A percentile compares a stretch with the other conserved stretches of the same genome.
Conservation (phyloP, 2,113 vertebrate genomes). For the Rostratula benghalensis region DNA sequence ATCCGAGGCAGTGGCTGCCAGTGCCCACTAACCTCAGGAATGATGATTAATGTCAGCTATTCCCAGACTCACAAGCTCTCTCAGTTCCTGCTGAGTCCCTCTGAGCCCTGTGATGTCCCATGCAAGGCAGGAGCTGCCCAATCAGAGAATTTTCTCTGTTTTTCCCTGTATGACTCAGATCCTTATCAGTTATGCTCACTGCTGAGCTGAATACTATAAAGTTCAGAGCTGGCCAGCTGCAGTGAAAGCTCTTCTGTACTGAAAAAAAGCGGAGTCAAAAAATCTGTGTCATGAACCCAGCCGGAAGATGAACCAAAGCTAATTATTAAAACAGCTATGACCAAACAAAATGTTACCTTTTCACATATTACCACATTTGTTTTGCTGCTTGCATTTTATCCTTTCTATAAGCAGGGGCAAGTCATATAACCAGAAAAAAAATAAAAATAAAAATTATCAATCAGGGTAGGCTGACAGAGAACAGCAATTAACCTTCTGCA, state of each 20-base stretch:
- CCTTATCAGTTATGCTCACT: background rate
- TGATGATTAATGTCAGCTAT: background rate
- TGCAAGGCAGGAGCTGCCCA: background rate
- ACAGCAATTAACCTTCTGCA: background rate
- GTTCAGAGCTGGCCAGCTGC: background rate
- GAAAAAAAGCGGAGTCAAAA: background rate
- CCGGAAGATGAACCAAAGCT: background rate
- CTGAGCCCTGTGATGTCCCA: background rate
- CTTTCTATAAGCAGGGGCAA: background rate
- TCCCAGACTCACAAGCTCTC: background rate
- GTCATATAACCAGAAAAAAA: background rate
- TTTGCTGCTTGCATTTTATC: background rate
- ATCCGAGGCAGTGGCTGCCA: background rate
- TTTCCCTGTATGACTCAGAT: background rate
- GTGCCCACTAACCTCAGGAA: background rate
- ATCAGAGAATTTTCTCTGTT: background rate
- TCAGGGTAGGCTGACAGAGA: background rate
- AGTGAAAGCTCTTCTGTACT: background rate
- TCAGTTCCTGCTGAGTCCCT: background rate
- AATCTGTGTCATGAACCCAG: background rate
- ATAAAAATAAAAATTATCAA: background rate
- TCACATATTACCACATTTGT: background rate
- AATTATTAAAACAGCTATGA: background rate
- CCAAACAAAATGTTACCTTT: background rate
- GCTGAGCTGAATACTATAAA: background rate